Percentiles rank a stretch among this genome's conserved stretches.
These are phyloP conservation scores for Sebastes itinus DNA, from an alignment of 2,797 vertebrate genomes.

Conservation along the genomic window DNA sequence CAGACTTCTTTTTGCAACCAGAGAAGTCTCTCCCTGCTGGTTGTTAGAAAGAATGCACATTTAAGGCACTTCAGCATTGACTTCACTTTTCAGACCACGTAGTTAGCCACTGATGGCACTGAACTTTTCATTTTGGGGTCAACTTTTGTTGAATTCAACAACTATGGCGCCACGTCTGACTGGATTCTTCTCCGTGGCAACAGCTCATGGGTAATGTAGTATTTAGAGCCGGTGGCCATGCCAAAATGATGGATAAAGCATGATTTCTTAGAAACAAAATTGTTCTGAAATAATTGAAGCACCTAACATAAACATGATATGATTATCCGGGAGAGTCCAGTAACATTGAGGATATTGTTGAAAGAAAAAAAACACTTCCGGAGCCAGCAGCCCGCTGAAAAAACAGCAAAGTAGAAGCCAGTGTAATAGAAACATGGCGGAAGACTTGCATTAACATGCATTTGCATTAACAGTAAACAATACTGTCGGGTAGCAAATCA, in stretches of 20 bases:
- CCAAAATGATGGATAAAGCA: too few species aligned
- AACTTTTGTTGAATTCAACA: too few species aligned
- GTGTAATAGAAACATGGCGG: background rate
- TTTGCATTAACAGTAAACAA: background rate
- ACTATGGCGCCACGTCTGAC: background rate
- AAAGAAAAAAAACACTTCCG: background rate
- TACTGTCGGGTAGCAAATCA: background rate
- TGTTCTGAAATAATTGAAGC: background rate
- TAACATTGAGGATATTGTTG: background rate
- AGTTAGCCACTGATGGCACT: too few species aligned
- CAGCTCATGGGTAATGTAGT: background rate
- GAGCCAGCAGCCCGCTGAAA: too few species aligned
- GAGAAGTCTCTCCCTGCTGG: background rate
- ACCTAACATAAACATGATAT: background rate
- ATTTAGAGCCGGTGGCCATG: background rate
- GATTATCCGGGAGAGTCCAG: background rate
- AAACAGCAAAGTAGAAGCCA: background rate
- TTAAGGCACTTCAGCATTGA: background rate
- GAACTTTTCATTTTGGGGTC: too few species aligned
- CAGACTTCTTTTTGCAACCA: background rate
- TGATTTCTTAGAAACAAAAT: too few species aligned
- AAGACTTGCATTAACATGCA: background rate
- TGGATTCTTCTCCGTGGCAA: background rate
- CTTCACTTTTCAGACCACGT: too few species aligned
- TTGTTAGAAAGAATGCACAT: accelerated